Percentiles rank a stretch among this genome's conserved stretches.
These are phyloP conservation scores for Zootermopsis nevadensis DNA, from an alignment of 2,888 invertebrate species.

Conservation along the genomic window DNA sequence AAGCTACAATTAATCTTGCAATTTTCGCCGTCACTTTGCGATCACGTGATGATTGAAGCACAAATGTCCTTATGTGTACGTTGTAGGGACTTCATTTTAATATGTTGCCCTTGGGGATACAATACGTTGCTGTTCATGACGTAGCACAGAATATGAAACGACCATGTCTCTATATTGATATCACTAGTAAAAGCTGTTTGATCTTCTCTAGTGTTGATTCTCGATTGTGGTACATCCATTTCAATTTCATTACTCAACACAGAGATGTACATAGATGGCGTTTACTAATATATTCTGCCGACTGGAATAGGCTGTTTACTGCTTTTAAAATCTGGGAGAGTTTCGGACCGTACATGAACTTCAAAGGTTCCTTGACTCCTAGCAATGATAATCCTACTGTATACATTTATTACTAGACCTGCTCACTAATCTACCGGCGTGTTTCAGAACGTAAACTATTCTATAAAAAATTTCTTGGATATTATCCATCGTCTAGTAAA, in stretches of 20 bases:
- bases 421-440: too few relatives aligned
- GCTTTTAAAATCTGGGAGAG: not conserved
- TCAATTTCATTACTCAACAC: not conserved
- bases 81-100: not conserved
- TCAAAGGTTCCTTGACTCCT: not conserved
- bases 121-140: not conserved
- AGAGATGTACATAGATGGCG: not conserved
- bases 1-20: not conserved
- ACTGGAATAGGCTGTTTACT: not conserved
- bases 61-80: not conserved
- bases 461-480: too few relatives aligned
- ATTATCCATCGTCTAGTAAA: too few relatives aligned
- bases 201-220: slow-evolving; percentile 22
- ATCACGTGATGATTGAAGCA: not conserved
- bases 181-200: not conserved
- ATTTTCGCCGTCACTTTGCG: not conserved
- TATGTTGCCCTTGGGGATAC: not conserved
- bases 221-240: slow-evolving; percentile 19
- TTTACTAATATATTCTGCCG: not conserved
- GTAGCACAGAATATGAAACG: not conserved
- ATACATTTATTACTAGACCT: too few relatives aligned
- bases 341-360: not conserved
- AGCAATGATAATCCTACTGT: too few relatives aligned
- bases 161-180: slow-evolving; percentile 24
- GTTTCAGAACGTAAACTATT: too few relatives aligned